Percentiles rank a stretch among this genome's conserved stretches.
phyloP scores from a whole-genome alignment of 1,140 invertebrate species.

The Galleria mellonella region DNA sequence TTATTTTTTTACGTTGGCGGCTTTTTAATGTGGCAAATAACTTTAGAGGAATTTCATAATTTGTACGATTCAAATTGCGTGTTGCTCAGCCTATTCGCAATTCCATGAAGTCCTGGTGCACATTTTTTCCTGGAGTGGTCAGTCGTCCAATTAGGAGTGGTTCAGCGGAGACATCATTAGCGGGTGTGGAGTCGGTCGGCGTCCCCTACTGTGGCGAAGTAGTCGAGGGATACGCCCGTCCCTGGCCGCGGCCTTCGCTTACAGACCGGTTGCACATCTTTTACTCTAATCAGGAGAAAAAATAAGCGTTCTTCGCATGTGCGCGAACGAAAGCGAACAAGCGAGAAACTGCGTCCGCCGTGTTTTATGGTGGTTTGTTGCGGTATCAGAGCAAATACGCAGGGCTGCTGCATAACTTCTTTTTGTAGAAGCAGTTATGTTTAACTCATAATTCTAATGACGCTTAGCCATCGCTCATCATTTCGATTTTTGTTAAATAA shows the following conservation, averaged over 20 bases:
- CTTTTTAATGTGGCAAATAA: constrained; percentile 18
- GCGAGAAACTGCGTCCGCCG: constrained; percentile 47
- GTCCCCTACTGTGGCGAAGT: constrained; percentile 29
- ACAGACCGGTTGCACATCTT: constrained; percentile 65
- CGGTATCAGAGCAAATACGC: constrained; percentile 33
- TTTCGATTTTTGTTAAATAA: background rate
- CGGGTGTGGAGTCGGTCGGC: constrained; percentile 26
- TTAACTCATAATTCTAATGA: background rate
- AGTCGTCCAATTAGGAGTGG: constrained; percentile 63
- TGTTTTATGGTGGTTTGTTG: constrained; percentile 63
- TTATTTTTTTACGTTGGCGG: constrained; percentile 13
- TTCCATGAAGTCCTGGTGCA: constrained; percentile 30
- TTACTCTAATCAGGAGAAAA: constrained; percentile 69
- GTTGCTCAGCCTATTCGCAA: constrained; percentile 28
- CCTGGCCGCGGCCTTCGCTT: constrained; percentile 57
- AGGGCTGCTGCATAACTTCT: constrained; percentile 18
- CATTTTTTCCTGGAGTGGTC: constrained; percentile 54
- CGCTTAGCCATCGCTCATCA: background rate
- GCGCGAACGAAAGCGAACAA: constrained; percentile 62
- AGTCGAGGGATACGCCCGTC: constrained; percentile 15
- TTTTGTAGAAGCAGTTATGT: no score
- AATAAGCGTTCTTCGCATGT: constrained; percentile 51
- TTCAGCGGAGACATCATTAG: constrained; percentile 61
- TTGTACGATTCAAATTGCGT: constrained; percentile 21
- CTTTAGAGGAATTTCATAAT: constrained; percentile 28